Evolutionary conservation across 1,140 invertebrate genomes (phyloP), one percentile per base, ranked within the genome.

Genomic region (Mactra quadrangularis): DNA sequence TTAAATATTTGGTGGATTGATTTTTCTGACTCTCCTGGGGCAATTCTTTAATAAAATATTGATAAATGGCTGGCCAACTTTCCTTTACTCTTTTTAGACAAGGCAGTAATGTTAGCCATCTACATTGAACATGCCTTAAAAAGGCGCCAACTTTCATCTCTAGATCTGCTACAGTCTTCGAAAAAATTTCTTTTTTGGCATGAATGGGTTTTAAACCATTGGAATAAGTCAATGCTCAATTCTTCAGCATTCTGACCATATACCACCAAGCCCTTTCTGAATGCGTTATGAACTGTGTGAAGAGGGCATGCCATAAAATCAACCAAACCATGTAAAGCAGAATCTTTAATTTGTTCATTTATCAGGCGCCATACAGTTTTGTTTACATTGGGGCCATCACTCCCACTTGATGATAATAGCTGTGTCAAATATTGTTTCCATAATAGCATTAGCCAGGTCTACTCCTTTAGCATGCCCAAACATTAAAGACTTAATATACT

Each of bases 351-450:
- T 33, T 82, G 60, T 29, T 87, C 71, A 88, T 89, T 87, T 13
- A 91, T 13, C 27, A 68, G 35, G 22, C 53, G 72, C 52, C 76
- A 86, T 3, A 90, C 75, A 22, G 76, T 87, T 70, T 91, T 91
- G 60, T 87, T 90, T 0, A 90, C 84, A 75, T 89, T 89, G 17
- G 86, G 87, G n/a, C 88, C 87, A 90, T 90, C 88, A 76, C 33
- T 19, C 4, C 9, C 38, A 31, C 6, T 41, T 7, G 38, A 33
- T 29, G 7, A 45, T 13, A 31, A 7, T 33, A 45, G 22, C 13
- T 19, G 38, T 33, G 38, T 74, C 71, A 15, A 2, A 11, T 3
- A 74, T n/a, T 15, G 33, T 59, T 35, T 74, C 76, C 19, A 79
- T 38, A 38, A 66, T 2, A 29, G 57, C 60, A 33, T 45, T 47